Percentiles rank a stretch among this genome's conserved stretches.
phyloP scores from a whole-genome alignment of 2,113 vertebrate genomes.

The Bucco capensis region DNA sequence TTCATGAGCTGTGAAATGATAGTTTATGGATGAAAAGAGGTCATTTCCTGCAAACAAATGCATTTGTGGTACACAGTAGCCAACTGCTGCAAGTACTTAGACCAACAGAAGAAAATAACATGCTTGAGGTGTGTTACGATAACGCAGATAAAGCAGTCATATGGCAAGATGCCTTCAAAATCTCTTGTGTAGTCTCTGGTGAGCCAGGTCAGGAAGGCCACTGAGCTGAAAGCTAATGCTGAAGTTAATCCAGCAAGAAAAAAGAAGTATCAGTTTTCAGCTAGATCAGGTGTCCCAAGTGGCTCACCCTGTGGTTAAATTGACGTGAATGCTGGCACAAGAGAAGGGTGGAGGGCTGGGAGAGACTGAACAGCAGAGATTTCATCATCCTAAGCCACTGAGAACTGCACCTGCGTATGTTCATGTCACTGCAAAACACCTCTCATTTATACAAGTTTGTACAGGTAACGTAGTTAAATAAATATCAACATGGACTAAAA shows the following conservation, averaged over 20 bases:
- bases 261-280: not conserved
- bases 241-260: not conserved
- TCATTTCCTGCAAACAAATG: not conserved
- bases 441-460: not conserved
- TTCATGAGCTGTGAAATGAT: not conserved
- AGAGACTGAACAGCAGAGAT: not conserved
- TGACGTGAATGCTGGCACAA: not conserved
- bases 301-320: not conserved
- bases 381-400: not conserved
- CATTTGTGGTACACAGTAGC: not conserved
- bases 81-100: not conserved
- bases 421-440: not conserved
- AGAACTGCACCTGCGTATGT: not conserved
- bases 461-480: not conserved
- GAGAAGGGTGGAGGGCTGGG: not conserved
- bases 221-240: not conserved
- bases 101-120: not conserved
- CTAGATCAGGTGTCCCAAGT: not conserved
- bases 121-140: not conserved
- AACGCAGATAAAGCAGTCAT: not conserved
- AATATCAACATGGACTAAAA: not conserved
- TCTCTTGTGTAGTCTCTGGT: not conserved
- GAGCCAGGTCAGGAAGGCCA: not conserved
- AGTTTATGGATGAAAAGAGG: not conserved
- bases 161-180: not conserved